phyloP scores from a whole-genome alignment of 2,888 invertebrate species.

The Drosophila robusta region DNA sequence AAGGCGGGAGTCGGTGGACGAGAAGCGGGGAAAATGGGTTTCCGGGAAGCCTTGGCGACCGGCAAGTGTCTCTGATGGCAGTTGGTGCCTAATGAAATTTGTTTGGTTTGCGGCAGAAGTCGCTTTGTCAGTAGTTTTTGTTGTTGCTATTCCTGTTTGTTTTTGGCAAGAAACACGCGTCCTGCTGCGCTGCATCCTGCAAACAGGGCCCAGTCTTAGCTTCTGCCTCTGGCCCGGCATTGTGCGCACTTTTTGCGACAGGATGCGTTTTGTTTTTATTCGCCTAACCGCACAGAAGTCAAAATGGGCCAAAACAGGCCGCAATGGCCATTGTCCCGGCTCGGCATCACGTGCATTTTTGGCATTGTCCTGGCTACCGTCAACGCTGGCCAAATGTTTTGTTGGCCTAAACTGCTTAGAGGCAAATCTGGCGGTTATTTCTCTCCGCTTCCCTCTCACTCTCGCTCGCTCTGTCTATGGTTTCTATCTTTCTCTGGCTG shows the following conservation, averaged over 20 bases:
- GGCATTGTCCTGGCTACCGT: conserved; percentile 31
- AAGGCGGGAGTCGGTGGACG: not conserved
- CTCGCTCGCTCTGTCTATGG: not conserved
- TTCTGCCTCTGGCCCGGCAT: conserved; percentile 14
- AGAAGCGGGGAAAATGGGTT: conserved; percentile 7
- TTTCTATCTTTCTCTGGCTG: conserved; percentile 4
- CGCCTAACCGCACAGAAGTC: conserved; percentile 78
- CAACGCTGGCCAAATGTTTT: conserved; percentile 48
- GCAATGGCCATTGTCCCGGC: conserved; percentile 32
- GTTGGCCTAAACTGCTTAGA: conserved; percentile 34
- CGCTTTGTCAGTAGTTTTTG: conserved; percentile 42
- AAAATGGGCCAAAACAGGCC: conserved; percentile 57
- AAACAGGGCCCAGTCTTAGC: not conserved
- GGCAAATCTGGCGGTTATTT: conserved; percentile 15
- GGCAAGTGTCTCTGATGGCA: conserved; percentile 53
- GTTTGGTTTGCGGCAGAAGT: conserved; percentile 34
- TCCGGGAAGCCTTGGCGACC: conserved; percentile 34
- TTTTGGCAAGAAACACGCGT: conserved; percentile 48
- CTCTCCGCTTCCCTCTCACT: not conserved
- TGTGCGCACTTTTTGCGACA: conserved; percentile 38
- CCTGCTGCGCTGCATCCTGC: conserved; percentile 69
- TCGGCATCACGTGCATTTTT: conserved; percentile 7
- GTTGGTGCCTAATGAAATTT: conserved; percentile 59
- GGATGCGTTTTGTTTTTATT: conserved; percentile 47
- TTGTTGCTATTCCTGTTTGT: conserved; percentile 8